Evolutionary conservation across 2,797 vertebrate species (phyloP).

Genomic region (Bradypodion ventrale): DNA sequence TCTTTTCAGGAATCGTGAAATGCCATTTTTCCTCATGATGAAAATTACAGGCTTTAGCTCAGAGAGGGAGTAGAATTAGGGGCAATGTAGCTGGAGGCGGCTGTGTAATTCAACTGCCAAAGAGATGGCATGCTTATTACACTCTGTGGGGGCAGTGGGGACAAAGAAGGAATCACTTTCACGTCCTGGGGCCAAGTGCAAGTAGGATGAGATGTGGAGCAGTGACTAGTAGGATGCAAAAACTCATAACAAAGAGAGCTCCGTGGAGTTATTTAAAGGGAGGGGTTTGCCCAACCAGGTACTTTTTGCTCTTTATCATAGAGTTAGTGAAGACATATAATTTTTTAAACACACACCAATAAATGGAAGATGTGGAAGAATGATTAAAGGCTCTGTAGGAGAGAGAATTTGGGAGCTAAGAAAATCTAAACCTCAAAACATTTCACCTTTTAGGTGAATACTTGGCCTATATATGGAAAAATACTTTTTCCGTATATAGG

Average conservation of each 20-base stretch:
- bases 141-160: background rate
- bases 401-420: background rate
- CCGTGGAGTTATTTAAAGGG: background rate
- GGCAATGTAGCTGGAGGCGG: background rate
- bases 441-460: no score
- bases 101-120: conserved; percentile 24
- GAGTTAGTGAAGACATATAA: background rate
- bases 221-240: background rate
- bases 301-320: background rate
- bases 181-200: background rate
- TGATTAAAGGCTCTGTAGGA: background rate
- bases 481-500: no score
- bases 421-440: background rate
- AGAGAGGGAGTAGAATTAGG: background rate
- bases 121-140: conserved; percentile 16
- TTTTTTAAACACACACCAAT: background rate
- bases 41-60: conserved; percentile 9
- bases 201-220: background rate
- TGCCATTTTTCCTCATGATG: background rate
- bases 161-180: conserved; percentile 5
- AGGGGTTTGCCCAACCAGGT: background rate
- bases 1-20: background rate
- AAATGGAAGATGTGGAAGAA: background rate
- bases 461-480: no score
- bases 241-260: background rate